Conservation (phyloP, 2,888 invertebrate genomes). For the Eucriotettix oculatus region DNA sequence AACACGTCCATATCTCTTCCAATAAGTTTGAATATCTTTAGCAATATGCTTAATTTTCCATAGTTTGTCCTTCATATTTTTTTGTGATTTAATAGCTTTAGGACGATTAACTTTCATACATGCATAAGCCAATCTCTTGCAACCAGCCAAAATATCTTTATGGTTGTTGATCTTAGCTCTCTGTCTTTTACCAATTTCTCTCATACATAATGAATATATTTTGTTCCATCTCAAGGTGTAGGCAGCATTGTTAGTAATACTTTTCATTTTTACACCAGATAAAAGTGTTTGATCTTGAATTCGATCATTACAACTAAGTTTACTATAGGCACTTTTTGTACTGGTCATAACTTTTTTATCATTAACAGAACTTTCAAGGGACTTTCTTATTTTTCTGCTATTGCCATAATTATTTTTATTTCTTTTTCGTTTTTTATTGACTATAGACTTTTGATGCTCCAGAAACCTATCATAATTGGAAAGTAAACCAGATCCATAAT, state of each 20-base stretch:
- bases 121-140: conserved; percentile 66
- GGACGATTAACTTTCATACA: conserved; percentile 68
- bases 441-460: conserved; percentile 50
- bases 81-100: conserved; percentile 70
- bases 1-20: conserved; percentile 87
- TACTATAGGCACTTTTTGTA: too few species aligned
- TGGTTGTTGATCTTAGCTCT: conserved; percentile 71
- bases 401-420: conserved; percentile 31
- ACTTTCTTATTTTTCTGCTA: conserved; percentile 21
- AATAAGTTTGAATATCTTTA: conserved; percentile 84
- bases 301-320: too few species aligned
- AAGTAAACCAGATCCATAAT: conserved; percentile 77
- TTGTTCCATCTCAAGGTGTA: conserved; percentile 9
- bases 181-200: conserved; percentile 36
- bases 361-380: too few species aligned
- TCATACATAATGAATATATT: too few species aligned
- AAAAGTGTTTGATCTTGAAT: too few species aligned
- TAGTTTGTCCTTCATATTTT: conserved; percentile 83
- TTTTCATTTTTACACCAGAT: background rate
- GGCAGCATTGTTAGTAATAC: background rate
- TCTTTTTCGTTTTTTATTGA: conserved; percentile 28
- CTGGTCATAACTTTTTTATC: too few species aligned
- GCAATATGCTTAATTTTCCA: conserved; percentile 85
- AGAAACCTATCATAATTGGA: conserved; percentile 78
- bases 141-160: conserved; percentile 70